Conservation (phyloP, 2,113 vertebrate species). For the Tragelaphus scriptus region DNA sequence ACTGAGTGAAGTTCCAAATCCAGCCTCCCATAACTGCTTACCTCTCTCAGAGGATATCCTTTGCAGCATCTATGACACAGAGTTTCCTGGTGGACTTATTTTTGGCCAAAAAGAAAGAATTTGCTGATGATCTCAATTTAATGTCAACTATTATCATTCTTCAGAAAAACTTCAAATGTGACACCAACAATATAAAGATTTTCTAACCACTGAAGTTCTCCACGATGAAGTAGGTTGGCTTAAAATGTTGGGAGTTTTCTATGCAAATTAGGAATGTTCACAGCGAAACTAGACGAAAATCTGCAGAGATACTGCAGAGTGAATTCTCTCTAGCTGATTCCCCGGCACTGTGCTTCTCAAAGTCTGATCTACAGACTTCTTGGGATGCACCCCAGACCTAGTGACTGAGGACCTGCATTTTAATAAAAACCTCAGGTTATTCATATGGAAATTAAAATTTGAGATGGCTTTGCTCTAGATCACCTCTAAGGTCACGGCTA, state of each 20-base stretch:
- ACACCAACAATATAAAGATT: not conserved
- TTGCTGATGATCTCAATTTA: not conserved
- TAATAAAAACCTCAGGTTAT: not conserved
- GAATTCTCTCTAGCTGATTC: not conserved
- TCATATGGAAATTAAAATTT: not conserved
- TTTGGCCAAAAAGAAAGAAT: not conserved
- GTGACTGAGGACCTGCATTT: not conserved
- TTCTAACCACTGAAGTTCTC: not conserved
- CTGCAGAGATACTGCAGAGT: not conserved
- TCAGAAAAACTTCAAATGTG: constrained; percentile 10
- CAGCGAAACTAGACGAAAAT: not conserved
- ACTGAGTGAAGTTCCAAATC: not conserved
- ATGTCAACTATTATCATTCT: not conserved
- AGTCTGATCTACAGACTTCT: not conserved
- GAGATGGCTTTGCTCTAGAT: not conserved
- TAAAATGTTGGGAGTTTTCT: not conserved
- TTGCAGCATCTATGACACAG: not conserved
- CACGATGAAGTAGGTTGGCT: not conserved
- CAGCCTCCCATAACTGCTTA: not conserved
- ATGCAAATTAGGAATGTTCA: not conserved
- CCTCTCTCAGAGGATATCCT: not conserved
- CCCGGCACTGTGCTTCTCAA: not conserved
- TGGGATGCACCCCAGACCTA: not conserved
- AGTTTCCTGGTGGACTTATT: not conserved
- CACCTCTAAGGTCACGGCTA: not conserved